Evolutionary conservation across 1,140 invertebrate genomes (phyloP), one percentile per base, ranked within the genome.

Genomic region (Eulimnadia texana): DNA sequence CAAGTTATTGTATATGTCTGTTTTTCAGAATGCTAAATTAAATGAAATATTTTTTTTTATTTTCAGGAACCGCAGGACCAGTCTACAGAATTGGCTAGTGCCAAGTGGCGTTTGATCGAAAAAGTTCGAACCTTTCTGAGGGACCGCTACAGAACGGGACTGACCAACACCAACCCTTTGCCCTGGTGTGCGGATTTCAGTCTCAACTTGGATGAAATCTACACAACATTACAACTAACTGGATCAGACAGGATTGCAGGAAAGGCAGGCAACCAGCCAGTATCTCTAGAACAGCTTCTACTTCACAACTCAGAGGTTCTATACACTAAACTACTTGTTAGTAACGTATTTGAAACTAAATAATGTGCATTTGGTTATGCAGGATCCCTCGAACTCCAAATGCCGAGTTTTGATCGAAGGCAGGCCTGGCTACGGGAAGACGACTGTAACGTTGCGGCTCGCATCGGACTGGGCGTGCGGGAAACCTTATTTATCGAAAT

Each of bases 381-480:
- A n/a, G n/a, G n/a, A n/a, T n/a, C n/a, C n/a, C n/a, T n/a, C n/a
- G n/a, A n/a, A 13, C 6, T 49, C 25, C 10, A 27, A 27, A 13
- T 54, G 49, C 25, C 50, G 60, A 29, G 52, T 55, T 16, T 51
- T 61, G 24, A 61, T 61, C 11, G 68, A 69, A 63, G 65, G 67
- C 3, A 64, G 66, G 50, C 64, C 67, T 47, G 66, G 68, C 19
- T 69, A 67, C 55, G 65, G 67, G 23, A 68, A 66, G 51, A 64
- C 65, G 6, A 68, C 67, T 11, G 47, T 68, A 27, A 60, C 66
- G 3, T 63, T 69, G 33, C 64, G 65, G n/a, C 42, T 69, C 50
- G 66, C 66, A 29, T 65, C 64, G 49, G 67, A 68, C 62, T 69
- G 68, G 68, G 67, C 67, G 1, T 51, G 54, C 10, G 64, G 64